These are phyloP conservation scores for Drosophila mulleri DNA, from an alignment of 2,888 invertebrate genomes.

Conservation along the genomic window DNA sequence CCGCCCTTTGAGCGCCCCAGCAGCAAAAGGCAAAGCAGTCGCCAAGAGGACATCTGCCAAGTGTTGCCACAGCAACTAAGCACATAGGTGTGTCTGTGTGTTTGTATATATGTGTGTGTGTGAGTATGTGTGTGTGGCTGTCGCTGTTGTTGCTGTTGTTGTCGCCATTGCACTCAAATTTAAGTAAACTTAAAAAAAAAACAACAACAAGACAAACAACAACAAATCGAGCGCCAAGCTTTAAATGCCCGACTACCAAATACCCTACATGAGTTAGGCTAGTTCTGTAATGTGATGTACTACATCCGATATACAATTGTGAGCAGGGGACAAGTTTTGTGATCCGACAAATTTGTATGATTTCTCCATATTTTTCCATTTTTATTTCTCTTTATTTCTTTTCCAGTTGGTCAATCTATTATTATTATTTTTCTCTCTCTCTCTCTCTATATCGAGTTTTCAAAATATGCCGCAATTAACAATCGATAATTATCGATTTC, in stretches of 20 bases:
- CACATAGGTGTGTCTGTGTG: neutral
- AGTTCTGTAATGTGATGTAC: too few relatives aligned
- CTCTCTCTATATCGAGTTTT: too few relatives aligned
- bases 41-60: conserved; percentile 29
- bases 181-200: conserved; percentile 53
- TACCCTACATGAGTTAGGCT: neutral
- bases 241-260: neutral
- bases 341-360: too few relatives aligned
- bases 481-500: too few relatives aligned
- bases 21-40: conserved; percentile 17
- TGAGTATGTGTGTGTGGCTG: neutral
- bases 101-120: neutral
- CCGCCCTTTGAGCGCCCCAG: conserved; percentile 32
- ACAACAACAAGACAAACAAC: conserved; percentile 18
- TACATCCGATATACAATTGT: too few relatives aligned
- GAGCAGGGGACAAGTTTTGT: too few relatives aligned
- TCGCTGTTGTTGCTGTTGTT: conserved; percentile 8
- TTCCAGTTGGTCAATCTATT: too few relatives aligned
- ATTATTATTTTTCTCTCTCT: too few relatives aligned
- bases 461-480: too few relatives aligned
- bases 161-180: conserved; percentile 48
- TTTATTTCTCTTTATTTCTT: too few relatives aligned
- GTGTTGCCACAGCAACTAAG: conserved; percentile 19
- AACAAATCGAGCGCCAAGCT: neutral
- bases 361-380: too few relatives aligned